Evolutionary conservation across 2,113 vertebrate species (phyloP).

Genomic region (Tragelaphus buxtoni): DNA sequence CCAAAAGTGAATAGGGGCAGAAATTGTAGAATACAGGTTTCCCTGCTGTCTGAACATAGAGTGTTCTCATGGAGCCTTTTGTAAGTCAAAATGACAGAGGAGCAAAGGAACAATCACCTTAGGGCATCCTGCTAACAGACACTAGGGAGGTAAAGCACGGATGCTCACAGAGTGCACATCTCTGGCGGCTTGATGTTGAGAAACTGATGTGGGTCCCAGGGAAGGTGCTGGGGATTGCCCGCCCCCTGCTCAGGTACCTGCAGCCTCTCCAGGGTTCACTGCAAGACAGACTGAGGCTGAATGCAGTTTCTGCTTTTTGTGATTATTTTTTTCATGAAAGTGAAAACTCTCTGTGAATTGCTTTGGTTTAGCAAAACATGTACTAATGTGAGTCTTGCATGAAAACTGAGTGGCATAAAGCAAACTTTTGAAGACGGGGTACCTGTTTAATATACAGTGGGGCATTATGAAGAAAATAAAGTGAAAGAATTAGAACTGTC

Average conservation of each 20-base stretch:
- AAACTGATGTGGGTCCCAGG: not conserved
- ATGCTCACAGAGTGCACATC: not conserved
- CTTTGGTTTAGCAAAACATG: not conserved
- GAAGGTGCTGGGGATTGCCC: fast-evolving
- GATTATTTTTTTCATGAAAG: not conserved
- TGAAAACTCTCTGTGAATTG: not conserved
- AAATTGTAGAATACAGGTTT: not conserved
- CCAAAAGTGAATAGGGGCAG: not conserved
- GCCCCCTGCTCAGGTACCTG: fast-evolving
- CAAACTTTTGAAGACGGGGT: not conserved
- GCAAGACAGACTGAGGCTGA: not conserved
- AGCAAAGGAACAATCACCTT: not conserved
- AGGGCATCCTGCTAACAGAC: not conserved
- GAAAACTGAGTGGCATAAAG: not conserved
- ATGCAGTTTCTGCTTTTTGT: not conserved
- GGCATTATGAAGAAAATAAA: not conserved
- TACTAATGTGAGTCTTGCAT: fast-evolving
- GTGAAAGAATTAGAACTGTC: not conserved
- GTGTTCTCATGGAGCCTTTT: not conserved
- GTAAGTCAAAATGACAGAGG: not conserved
- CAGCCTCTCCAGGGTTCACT: not conserved
- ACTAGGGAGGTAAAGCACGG: not conserved
- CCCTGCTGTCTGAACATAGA: not conserved
- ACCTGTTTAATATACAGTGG: not conserved
- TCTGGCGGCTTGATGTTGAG: not conserved